Conservation (phyloP, 2,888 invertebrate genomes). For the Nasonia oneida region DNA sequence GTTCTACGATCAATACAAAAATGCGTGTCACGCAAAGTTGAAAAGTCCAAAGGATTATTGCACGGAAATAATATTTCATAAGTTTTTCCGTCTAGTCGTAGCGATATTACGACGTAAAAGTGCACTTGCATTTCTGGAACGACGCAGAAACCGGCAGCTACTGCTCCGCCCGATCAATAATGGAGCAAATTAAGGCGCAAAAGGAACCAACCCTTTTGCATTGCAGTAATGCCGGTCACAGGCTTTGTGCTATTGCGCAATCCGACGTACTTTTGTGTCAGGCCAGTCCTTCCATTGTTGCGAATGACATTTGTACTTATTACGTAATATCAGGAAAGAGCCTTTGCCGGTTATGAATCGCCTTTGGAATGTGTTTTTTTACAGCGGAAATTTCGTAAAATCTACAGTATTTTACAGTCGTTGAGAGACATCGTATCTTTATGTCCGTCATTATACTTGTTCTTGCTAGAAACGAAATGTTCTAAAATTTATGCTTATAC, state of each 20-base stretch:
- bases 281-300: background rate
- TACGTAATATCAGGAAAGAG: background rate
- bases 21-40: too few species aligned
- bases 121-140: slow-evolving; percentile 44
- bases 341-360: background rate
- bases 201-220: slow-evolving; percentile 22
- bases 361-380: background rate
- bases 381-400: background rate
- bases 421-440: too few species aligned
- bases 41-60: background rate
- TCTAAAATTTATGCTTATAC: too few species aligned
- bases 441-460: too few species aligned
- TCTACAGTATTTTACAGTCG: background rate
- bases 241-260: background rate
- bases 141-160: slow-evolving; percentile 31
- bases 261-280: background rate
- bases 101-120: background rate
- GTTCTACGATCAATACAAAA: too few species aligned
- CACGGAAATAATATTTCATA: background rate
- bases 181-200: slow-evolving; percentile 55
- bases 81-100: background rate
- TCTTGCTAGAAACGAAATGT: too few species aligned
- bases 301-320: background rate
- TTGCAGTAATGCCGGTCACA: slow-evolving; percentile 52
- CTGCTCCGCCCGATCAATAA: slow-evolving; percentile 53